Percentiles rank a stretch among this genome's conserved stretches.
phyloP scores from a whole-genome alignment of 2,113 vertebrate species.

The Eolophus roseicapilla region DNA sequence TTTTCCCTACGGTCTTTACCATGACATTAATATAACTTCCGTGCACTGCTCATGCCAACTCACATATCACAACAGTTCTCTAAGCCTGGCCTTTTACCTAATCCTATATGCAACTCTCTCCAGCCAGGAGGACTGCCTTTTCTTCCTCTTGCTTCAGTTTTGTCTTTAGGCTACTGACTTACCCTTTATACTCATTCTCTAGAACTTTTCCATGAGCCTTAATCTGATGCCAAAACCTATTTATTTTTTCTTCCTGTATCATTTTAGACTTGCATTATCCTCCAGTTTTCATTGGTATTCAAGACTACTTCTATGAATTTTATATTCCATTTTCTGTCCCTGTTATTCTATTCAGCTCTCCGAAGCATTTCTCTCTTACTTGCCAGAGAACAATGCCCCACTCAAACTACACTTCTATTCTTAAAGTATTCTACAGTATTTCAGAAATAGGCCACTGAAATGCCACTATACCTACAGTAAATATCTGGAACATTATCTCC shows the following conservation, averaged over 20 bases:
- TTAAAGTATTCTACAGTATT: conserved; percentile 38
- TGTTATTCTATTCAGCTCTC: conserved; percentile 38
- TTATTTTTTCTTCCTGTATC: conserved; percentile 2
- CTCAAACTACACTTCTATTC: conserved; percentile 48
- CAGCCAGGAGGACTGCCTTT: background rate
- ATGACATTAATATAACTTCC: background rate
- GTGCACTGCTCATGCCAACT: background rate
- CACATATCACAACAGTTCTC: background rate
- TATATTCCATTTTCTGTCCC: conserved; percentile 38
- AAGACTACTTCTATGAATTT: conserved; percentile 35
- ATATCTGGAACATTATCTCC: conserved; percentile 44
- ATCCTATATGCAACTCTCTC: background rate
- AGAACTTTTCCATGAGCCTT: conserved; percentile 23
- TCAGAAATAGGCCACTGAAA: conserved; percentile 57
- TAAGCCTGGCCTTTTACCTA: background rate
- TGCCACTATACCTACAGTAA: conserved; percentile 27
- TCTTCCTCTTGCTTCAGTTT: background rate
- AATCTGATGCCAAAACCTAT: conserved; percentile 19
- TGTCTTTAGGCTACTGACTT: background rate
- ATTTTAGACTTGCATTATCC: conserved; percentile 32
- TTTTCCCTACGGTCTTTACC: background rate
- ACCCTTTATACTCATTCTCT: background rate
- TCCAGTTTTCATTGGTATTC: conserved; percentile 41
- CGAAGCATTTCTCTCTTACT: conserved; percentile 25
- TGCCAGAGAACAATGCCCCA: conserved; percentile 51